phyloP scores from a whole-genome alignment of 92 coral and sea anemone species.

The Plumapathes pennacea region DNA sequence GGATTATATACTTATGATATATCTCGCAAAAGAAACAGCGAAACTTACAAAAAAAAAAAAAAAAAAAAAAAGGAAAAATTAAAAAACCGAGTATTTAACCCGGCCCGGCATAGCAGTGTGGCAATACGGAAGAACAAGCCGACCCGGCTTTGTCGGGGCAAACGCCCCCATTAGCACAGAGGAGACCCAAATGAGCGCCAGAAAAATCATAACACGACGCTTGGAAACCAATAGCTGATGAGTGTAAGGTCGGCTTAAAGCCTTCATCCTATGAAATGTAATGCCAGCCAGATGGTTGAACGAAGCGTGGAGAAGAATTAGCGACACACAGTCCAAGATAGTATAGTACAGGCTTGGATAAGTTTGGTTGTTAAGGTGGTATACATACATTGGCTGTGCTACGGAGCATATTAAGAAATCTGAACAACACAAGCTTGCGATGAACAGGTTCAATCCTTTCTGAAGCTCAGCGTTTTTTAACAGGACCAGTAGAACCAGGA shows the following conservation, averaged over 20 bases:
- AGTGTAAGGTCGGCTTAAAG: constrained; percentile 36
- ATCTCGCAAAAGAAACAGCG: too few species aligned
- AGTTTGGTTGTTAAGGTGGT: constrained; percentile 16
- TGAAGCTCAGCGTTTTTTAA: constrained; percentile 35
- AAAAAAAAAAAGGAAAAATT: too few species aligned
- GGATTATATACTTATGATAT: too few species aligned
- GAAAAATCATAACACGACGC: constrained; percentile 14
- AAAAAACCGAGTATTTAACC: too few species aligned
- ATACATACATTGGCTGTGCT: constrained; percentile 62
- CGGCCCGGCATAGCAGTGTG: constrained; percentile 53
- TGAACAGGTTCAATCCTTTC: constrained; percentile 54
- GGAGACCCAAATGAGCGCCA: constrained; percentile 12
- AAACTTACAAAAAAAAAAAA: too few species aligned
- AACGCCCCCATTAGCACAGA: constrained; percentile 42
- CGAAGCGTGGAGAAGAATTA: constrained; percentile 47
- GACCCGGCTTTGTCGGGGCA: constrained; percentile 15
- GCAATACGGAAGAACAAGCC: constrained; percentile 14
- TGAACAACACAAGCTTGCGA: constrained; percentile 44
- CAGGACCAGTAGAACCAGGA: constrained; percentile 31
- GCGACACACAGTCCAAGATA: constrained; percentile 30
- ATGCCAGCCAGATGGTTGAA: constrained; percentile 44
- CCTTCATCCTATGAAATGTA: constrained; percentile 48
- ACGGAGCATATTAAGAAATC: constrained; percentile 47
- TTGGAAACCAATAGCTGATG: constrained; percentile 46
- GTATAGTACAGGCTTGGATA: constrained; percentile 1